These are phyloP conservation scores for Chorisops tibialis DNA, from an alignment of 2,888 invertebrate genomes.

Conservation along the genomic window DNA sequence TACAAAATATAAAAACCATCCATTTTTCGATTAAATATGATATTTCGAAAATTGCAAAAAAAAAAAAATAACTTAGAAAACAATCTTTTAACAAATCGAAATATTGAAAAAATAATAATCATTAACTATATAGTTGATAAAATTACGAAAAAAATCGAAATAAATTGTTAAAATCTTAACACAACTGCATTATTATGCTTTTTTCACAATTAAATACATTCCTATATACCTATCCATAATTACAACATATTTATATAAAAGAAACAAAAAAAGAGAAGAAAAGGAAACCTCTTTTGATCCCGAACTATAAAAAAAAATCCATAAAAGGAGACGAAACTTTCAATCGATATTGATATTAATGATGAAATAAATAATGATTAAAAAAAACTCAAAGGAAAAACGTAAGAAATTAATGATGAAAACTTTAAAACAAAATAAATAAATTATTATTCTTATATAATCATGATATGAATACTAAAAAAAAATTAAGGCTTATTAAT, in stretches of 20 bases:
- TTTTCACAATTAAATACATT: too few species aligned
- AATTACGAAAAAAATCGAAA: not conserved
- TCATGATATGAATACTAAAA: not conserved
- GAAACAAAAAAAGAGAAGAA: not conserved
- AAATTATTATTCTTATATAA: constrained; percentile 20
- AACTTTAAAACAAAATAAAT: not conserved
- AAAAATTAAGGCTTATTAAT: constrained; percentile 32
- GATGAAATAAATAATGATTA: not conserved
- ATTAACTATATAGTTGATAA: not conserved
- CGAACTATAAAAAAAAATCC: not conserved
- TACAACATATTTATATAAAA: not conserved
- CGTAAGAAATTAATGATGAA: not conserved
- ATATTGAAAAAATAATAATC: not conserved
- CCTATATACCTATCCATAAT: too few species aligned
- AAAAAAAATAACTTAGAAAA: constrained; percentile 4
- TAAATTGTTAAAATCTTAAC: constrained; percentile 20
- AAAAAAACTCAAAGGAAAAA: not conserved
- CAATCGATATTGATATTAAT: not conserved
- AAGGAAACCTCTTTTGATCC: not conserved
- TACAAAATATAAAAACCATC: constrained; percentile 15
- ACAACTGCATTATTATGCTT: not conserved
- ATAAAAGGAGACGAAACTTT: not conserved
- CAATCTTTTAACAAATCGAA: constrained; percentile 3
- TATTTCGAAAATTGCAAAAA: not conserved
- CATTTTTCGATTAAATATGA: constrained; percentile 18